Evolutionary conservation across 2,888 invertebrate species (phyloP).

Genomic region (Hololepta plana): DNA sequence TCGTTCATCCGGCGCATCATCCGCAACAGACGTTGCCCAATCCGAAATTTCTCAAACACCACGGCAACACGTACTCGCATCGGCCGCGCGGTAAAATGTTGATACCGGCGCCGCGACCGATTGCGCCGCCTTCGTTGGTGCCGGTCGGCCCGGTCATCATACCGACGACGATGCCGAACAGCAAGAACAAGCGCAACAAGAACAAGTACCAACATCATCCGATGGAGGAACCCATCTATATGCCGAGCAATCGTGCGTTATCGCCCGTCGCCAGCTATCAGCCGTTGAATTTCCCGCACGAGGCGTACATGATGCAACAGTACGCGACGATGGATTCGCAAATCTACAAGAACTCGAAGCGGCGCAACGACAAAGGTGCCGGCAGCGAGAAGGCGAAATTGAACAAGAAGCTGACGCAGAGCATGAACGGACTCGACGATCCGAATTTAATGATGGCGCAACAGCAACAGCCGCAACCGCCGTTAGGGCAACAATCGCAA

Average conservation of each 20-base stretch:
- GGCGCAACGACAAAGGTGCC: slow-evolving; percentile 22
- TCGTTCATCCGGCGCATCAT: slow-evolving; percentile 20
- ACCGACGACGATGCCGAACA: slow-evolving; percentile 36
- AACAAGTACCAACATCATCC: slow-evolving; percentile 29
- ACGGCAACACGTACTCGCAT: slow-evolving; percentile 30
- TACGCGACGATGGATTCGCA: slow-evolving; percentile 33
- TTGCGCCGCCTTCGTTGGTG: slow-evolving; percentile 24
- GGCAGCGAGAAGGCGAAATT: slow-evolving; percentile 28
- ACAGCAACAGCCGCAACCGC: slow-evolving; percentile 11
- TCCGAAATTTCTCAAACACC: slow-evolving; percentile 28
- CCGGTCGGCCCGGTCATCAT: slow-evolving; percentile 23
- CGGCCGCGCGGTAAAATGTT: slow-evolving; percentile 34
- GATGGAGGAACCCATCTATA: slow-evolving; percentile 41
- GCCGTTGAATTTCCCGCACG: slow-evolving; percentile 36
- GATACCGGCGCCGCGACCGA: slow-evolving; percentile 34
- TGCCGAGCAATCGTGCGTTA: slow-evolving; percentile 34
- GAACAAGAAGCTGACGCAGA: slow-evolving; percentile 45
- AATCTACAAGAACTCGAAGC: slow-evolving; percentile 5
- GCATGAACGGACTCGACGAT: slow-evolving; percentile 44
- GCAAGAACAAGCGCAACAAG: slow-evolving; percentile 31
- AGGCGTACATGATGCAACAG: slow-evolving; percentile 37
- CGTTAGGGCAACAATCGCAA: slow-evolving; percentile 12
- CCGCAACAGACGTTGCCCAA: slow-evolving; percentile 26
- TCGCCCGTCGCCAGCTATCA: slow-evolving; percentile 39
- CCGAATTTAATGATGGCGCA: slow-evolving; percentile 18